Percentiles rank a stretch among this genome's conserved stretches.
Conservation (phyloP, 2,113 vertebrate species). For the Nycticorax nycticorax region DNA sequence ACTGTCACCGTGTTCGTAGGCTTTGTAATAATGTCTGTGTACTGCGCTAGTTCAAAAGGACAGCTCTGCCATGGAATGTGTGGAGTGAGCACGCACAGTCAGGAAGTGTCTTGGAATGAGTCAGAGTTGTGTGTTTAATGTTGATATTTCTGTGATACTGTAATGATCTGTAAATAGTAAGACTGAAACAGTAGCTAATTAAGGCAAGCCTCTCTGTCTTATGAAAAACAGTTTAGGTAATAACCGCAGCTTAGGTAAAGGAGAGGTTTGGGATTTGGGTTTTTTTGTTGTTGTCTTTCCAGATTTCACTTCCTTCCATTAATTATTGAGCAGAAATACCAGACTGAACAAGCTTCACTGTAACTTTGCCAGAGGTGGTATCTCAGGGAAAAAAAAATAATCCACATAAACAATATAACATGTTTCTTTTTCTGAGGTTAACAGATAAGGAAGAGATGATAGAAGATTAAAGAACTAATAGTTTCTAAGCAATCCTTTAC, state of each 20-base stretch:
- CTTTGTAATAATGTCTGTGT: not conserved
- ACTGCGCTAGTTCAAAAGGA: not conserved
- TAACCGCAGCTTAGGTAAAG: not conserved
- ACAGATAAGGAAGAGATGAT: not conserved
- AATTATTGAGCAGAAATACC: not conserved
- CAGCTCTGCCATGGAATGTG: not conserved
- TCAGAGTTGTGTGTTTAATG: not conserved
- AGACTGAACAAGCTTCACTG: not conserved
- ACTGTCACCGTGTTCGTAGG: not conserved
- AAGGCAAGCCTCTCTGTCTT: not conserved
- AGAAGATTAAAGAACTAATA: not conserved
- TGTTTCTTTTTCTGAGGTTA: not conserved
- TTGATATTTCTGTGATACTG: not conserved
- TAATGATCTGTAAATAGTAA: not conserved
- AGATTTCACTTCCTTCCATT: not conserved
- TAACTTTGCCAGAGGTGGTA: not conserved
- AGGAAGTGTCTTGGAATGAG: not conserved
- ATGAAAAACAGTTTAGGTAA: not conserved
- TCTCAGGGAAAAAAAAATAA: not conserved
- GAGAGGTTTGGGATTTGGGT: no score
- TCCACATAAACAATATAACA: not conserved
- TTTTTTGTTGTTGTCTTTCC: not conserved
- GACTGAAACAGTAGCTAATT: not conserved
- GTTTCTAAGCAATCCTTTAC: not conserved
- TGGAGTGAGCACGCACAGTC: not conserved